A percentile compares a stretch with the other conserved stretches of the same genome.
Conservation (phyloP, 2,888 invertebrate species). For the Chalcosyrphus nemorum region DNA sequence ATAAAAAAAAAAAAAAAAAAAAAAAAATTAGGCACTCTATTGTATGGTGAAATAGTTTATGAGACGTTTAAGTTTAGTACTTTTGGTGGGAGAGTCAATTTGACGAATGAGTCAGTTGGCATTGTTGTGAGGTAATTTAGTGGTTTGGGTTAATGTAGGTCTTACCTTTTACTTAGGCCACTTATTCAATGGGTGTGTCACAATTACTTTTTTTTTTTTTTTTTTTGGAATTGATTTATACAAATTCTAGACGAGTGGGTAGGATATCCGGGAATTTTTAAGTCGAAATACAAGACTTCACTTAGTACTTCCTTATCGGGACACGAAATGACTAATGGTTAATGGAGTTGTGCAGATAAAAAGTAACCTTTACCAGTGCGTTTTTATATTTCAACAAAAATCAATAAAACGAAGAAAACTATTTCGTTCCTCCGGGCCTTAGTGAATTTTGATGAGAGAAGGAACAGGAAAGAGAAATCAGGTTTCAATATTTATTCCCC, state of each 20-base stretch:
- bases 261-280: too few species aligned
- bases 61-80: slow-evolving; percentile 37
- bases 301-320: too few species aligned
- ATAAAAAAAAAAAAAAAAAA: slow-evolving; percentile 6
- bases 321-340: too few species aligned
- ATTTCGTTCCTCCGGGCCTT: too few species aligned
- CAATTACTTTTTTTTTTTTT: neutral
- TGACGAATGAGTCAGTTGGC: slow-evolving; percentile 56
- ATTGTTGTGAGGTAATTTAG: slow-evolving; percentile 46
- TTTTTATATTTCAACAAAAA: too few species aligned
- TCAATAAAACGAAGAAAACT: too few species aligned
- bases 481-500: too few species aligned
- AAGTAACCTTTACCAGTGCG: too few species aligned
- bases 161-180: slow-evolving; percentile 10
- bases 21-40: slow-evolving; percentile 42
- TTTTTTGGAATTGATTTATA: slow-evolving; percentile 14
- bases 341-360: too few species aligned
- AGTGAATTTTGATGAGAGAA: too few species aligned
- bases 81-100: slow-evolving; percentile 32
- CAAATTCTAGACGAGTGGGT: neutral
- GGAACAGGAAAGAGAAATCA: too few species aligned
- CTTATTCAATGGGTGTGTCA: slow-evolving; percentile 31
- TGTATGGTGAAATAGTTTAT: slow-evolving; percentile 59
- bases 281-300: too few species aligned
- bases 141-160: slow-evolving; percentile 19